Evolutionary conservation across 2,888 invertebrate genomes (phyloP), one percentile per base, ranked within the genome.

Genomic region (Sycophila texana): DNA sequence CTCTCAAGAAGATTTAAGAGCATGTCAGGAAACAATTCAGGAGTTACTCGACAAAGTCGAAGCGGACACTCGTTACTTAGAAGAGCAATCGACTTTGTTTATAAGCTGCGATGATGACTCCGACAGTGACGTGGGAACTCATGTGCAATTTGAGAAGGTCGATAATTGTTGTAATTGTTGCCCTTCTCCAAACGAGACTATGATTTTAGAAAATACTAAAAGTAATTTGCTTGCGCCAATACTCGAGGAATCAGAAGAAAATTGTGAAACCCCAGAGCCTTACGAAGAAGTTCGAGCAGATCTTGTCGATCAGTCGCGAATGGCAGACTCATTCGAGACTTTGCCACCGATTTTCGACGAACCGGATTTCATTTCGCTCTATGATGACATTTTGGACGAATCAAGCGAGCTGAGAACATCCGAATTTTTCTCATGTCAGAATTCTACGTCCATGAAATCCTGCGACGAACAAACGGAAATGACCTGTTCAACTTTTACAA

Each of bases 401-500:
- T n/a, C 2, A 2, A 71, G n/a, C 13, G 72, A 77, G 7, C 47
- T 74, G 0, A 73, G 60, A 77, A 79, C 63, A 0, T 0, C 51
- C 12, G 81, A 82, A 57, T 77, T 79, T 39, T 53, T 61, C 51
- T 80, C 79, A 4, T 79, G 81, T 55, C 77, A 70, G 13, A 82
- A 76, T 65, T 79, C 81, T 0, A 2, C 55, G 7, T 79, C 76
- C 4, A 39, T 67, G 22, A 77, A 74, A 2, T 76, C 79, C 1
- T 63, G 39, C 0, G 49, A 49, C 4, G 77, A 79, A 0, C 53
- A 51, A 13, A 1, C 30, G 18, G 61, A 65, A 18, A 55, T 53
- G 1, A 71, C 58, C 4, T 68, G 83, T 18, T 79, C 81, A 12
- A 86, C 85, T 0, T 85, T 83, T 39, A 84, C 84, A 0, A 67